Base-by-base conservation (phyloP, 1,140 invertebrate species). In the Aethina tumida region DNA sequence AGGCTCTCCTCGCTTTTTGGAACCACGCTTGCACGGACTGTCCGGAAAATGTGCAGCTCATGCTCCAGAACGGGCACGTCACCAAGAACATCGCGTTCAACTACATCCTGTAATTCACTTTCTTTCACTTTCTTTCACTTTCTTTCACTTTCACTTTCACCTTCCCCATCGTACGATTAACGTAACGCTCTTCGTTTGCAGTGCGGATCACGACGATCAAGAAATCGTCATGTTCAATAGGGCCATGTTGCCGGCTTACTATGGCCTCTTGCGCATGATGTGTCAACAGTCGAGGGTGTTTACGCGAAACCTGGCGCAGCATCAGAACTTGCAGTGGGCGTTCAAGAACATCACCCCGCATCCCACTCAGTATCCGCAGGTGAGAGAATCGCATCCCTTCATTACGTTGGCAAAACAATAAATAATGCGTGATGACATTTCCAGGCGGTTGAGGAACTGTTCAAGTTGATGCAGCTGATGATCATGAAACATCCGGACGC, bases 261-360 rank as follows among this genome's bases (percentile, higher is more conserved):
- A 95, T 60, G 88, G 89, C 18, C 67, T 96, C 39, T 68, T 95
- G 44, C 68, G 88, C 41, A 71, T 93, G 56, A 93, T 87, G 59
- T 95, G 90, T 60, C 80, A 87, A 50, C 81, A 87, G 53, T 93
- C 89, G 1, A 70, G 79, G 5, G 64, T 74, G 3, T 91, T 95
- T 60, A 88, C 88, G 14, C 71, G 87, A 36, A 78, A 87, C 55
- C 66, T 95, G 15, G 85, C 88, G 1, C 77, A 78, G 43, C 91
- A 96, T 70, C 90, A 94, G 66, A 95, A 96, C 66, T 78, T 95
- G 24, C 85, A 90, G 56, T 96, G 91, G 91, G 91, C 91, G 29
- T 95, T 94, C 62, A 88, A 93, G 55, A 94, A 95, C 59, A 94
- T 96, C 35, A 90, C 88, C 12, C 88, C 88, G 9, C 89, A 92